Conservation (phyloP, 2,888 invertebrate species). For the Cryptus armator region DNA sequence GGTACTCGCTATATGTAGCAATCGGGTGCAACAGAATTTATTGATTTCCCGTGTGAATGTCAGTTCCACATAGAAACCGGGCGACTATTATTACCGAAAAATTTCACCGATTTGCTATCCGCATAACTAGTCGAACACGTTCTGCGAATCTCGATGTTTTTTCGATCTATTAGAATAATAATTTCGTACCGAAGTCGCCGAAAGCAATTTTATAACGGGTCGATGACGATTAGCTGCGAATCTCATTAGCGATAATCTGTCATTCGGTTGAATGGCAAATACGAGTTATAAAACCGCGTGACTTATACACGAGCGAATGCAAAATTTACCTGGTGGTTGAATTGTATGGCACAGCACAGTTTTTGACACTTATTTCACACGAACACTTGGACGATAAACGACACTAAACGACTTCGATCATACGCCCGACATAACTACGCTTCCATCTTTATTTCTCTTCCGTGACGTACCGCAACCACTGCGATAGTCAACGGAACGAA, state of each 20-base stretch:
- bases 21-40: slow-evolving; percentile 48
- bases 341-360: not conserved
- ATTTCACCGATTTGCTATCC: not conserved
- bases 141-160: not conserved
- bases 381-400: slow-evolving; percentile 34
- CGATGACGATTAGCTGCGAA: slow-evolving; percentile 10
- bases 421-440: slow-evolving; percentile 59
- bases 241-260: slow-evolving; percentile 47
- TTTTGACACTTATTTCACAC: slow-evolving; percentile 23
- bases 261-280: slow-evolving; percentile 19
- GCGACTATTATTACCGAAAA: not conserved
- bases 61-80: not conserved
- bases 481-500: slow-evolving; percentile 42
- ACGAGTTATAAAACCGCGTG: not conserved
- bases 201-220: slow-evolving; percentile 49
- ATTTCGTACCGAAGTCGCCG: not conserved
- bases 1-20: slow-evolving; percentile 4
- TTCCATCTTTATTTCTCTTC: slow-evolving; percentile 70
- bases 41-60: slow-evolving; percentile 51
- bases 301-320: not conserved
- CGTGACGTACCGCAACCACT: slow-evolving; percentile 59
- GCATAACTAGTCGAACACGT: not conserved
- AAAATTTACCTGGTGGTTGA: slow-evolving; percentile 39
- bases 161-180: not conserved
- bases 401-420: slow-evolving; percentile 34